Base-by-base conservation (phyloP, 1,140 invertebrate species). In the Lordiphosa mommai region DNA sequence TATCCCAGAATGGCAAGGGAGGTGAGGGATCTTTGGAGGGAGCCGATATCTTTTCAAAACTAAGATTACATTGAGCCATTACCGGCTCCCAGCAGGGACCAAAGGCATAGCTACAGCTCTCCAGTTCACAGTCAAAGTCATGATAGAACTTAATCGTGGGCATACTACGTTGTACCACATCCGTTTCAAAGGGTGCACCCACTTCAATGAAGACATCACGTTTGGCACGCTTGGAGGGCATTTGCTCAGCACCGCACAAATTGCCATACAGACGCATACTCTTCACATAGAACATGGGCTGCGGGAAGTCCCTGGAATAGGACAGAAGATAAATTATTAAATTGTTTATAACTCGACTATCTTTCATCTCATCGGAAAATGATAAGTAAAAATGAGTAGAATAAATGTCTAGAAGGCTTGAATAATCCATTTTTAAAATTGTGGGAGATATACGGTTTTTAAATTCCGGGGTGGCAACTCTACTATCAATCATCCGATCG, bases 21-120 rank as follows among this genome's bases (percentile, higher is more conserved):
- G 94, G 95, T 61, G 97, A 98, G 0, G 98, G 98, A 90, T 99
- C 98, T 47, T 94, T 90, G 0, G 97, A 97, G 0, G 96, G 96
- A 29, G 94, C 91, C 0, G 94, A 91, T 9, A 96, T 96, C 88
- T 95, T 96, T 87, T 95, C 96, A 91, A 94, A 98, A 92, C 95
- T 94, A 9, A 98, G 90, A 88, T 97, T 98, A 72, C 96, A 97
- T 84, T 99, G 97, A 0, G 98, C 96, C 66, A 99, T 94, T 0
- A 98, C 96, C 0, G 98, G 97, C 85, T 99, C 98, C 98, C 98
- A 99, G 89, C 98, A 99, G 0, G 97, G 96, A 0, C 98, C 98
- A 89, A 99, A 99, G 0, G 97, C 97, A 84, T 98, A 96, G 76
- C 94, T 94, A 70, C 94, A 96, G 61, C 94, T 93, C 44, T 96